Evolutionary conservation across 2,797 vertebrate species (phyloP), one percentile per base, ranked within the genome.

Genomic region (Myiothlypis coronata): DNA sequence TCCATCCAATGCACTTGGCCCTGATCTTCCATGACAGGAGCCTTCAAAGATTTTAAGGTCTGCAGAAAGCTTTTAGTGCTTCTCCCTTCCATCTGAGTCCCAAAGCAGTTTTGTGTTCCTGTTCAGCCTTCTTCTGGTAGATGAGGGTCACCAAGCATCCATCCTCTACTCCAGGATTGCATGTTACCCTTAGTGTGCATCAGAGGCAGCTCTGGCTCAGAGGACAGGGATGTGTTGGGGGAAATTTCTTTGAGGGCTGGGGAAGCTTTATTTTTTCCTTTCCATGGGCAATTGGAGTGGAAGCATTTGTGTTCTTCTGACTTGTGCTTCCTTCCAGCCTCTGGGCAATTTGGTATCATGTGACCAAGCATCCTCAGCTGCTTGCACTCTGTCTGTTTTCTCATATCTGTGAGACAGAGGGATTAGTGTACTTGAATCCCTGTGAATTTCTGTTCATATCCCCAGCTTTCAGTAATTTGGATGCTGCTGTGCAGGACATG

Each of bases 291-390:
- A 30, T 27, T 74, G 68, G 35, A 87, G n/a, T 17, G 9, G 39
- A 71, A 71, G 9, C 28, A 52, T 52, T 82, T 84, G 46, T 89
- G 49, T 61, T 85, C 17, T 30, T 76, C 67, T 46, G 35, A 39
- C 47, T 83, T 64, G n/a, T 78, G 52, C 56, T 83, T 79, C 49
- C 34, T 11, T 83, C 14, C 34, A 60, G 41, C 47, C 83, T 92
- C 52, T 52, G 77, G 80, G 32, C 37, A 49, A 21, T 23, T 67
- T 43, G 47, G 1, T 52, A 3, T 59, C 52, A 44, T 0, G 0
- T 70, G 61, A 57, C 28, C 2, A 11, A 46, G 67, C 55, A 87
- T 76, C 50, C 57, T 81, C 50, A 71, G 37, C 59, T 92, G 64
- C 59, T 89, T 52, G 6, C 13, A 81, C 1, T 69, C 44, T 70